Conservation (phyloP, 2,888 invertebrate genomes). For the Drosophila cracens region DNA sequence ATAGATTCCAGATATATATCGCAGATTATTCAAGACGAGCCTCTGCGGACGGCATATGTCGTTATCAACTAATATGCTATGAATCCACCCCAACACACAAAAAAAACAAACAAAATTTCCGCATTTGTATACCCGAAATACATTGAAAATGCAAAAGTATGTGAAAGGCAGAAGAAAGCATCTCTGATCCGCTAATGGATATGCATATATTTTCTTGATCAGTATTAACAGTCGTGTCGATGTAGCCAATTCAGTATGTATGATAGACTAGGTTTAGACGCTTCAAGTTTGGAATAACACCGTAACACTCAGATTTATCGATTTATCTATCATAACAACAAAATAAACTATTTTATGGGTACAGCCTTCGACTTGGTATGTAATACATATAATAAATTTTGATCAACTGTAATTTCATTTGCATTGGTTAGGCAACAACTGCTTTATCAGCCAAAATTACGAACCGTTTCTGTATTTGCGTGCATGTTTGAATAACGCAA, state of each 20-base stretch:
- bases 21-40: slow-evolving; percentile 40
- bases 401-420: not conserved
- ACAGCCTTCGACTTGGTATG: not conserved
- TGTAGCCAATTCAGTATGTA: not conserved
- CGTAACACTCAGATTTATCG: not conserved
- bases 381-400: not conserved
- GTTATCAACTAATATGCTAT: slow-evolving; percentile 1
- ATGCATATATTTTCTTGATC: not conserved
- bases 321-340: not conserved
- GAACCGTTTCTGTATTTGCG: not conserved
- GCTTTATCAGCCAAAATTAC: not conserved
- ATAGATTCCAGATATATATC: slow-evolving; percentile 16
- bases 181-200: not conserved
- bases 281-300: not conserved
- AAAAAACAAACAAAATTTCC: not conserved
- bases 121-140: not conserved
- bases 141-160: not conserved
- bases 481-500: slow-evolving; percentile 5
- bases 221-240: not conserved
- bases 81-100: not conserved
- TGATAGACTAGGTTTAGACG: not conserved
- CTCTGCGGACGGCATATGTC: slow-evolving; percentile 18
- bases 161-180: not conserved
- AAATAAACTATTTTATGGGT: not conserved
- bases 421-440: not conserved